Percentiles rank a stretch among this genome's conserved stretches.
These are phyloP conservation scores for Mesitornis unicolor DNA, from an alignment of 2,113 vertebrate genomes.

Conservation along the genomic window DNA sequence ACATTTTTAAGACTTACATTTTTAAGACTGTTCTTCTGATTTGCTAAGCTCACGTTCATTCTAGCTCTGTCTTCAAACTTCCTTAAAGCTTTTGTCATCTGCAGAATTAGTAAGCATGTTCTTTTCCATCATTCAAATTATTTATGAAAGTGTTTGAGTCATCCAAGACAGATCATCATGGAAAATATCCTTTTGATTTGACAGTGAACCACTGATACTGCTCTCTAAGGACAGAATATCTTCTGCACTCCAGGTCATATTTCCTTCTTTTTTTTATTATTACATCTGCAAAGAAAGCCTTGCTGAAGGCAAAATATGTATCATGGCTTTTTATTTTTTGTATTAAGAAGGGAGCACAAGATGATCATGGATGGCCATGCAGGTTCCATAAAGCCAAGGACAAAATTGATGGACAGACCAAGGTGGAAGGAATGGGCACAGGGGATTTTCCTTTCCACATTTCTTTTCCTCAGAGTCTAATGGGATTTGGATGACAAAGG, in stretches of 20 bases:
- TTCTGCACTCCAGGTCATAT: not conserved
- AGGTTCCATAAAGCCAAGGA: not conserved
- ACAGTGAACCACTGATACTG: not conserved
- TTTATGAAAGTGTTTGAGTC: not conserved
- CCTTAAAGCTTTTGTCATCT: slow-evolving; percentile 27
- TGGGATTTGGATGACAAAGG: not conserved
- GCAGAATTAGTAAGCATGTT: slow-evolving; percentile 9
- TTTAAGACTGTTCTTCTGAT: not conserved
- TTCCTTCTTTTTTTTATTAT: not conserved
- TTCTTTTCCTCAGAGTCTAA: not conserved
- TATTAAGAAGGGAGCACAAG: not conserved
- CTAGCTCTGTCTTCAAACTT: not conserved
- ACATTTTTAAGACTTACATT: not conserved
- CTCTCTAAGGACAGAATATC: not conserved
- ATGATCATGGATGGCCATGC: not conserved
- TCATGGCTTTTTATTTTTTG: not conserved
- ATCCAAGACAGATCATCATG: not conserved
- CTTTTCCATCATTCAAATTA: slow-evolving; percentile 16
- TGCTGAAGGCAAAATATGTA: not conserved
- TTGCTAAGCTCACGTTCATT: not conserved
- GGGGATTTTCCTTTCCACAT: not conserved
- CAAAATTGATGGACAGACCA: not conserved
- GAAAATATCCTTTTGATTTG: slow-evolving; percentile 13
- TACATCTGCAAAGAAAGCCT: not conserved
- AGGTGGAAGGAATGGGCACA: not conserved